Evolutionary conservation across 1,140 invertebrate species (phyloP), one percentile per base, ranked within the genome.

Genomic region (Physella acuta): DNA sequence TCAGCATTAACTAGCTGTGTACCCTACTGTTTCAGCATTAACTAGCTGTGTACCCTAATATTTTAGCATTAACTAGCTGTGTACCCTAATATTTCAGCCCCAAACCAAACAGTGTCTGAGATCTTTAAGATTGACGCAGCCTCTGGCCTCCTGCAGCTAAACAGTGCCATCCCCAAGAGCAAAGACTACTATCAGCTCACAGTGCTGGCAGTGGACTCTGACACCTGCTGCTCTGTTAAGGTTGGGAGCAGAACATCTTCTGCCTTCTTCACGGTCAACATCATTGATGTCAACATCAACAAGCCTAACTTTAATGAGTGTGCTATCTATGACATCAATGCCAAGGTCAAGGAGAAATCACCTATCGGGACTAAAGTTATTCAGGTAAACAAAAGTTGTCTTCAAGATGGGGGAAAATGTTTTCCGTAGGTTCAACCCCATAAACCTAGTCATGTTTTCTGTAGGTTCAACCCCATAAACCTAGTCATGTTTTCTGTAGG

Each of bases 301-400:
- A 67, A 67, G 26, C 64, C 64, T 2, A 14, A 11, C 8, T 67
- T 67, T 28, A 37, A 24, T 3, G 16, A n/a, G 2, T 67, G 64
- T 28, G 20, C 11, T 30, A 2, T 1, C 1, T 67, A 56, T 56
- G 64, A 67, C 33, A 56, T 20, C 26, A 28, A 16, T 5, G 64
- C 51, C 17, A 67, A 16, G 2, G 51, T 67, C 3, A 67, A 56
- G 39, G 64, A 67, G 26, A n/a, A 26, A n/a, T 4, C 64, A 0
- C 64, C 64, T 14, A 16, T 56, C 0, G 53, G 64, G n/a, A 67
- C 64, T 56, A 1, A 16, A 16, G 64, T 67, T n/a, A 37, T 67
- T 67, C 51, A 55, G 64, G 64, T 67, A 67, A 17, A n/a, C n/a
- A n/a, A n/a, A n/a, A n/a, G n/a, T n/a, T n/a, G n/a, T n/a, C n/a